These are phyloP conservation scores for Cinara cedri DNA, from an alignment of 2,888 invertebrate species.

Conservation along the genomic window DNA sequence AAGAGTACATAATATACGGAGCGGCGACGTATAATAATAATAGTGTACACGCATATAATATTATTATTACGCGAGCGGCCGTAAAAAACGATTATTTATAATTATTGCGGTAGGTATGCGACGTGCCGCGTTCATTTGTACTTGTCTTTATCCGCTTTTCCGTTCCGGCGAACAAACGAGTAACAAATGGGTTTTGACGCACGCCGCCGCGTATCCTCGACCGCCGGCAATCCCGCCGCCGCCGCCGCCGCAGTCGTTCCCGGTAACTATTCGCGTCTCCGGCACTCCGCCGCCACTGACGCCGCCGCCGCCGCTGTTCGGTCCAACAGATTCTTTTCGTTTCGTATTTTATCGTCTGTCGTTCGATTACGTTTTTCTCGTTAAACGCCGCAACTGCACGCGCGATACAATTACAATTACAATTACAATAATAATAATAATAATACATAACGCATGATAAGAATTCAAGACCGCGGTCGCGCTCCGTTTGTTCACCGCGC, in stretches of 20 bases:
- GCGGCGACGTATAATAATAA: too few species aligned
- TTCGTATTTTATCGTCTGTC: too few species aligned
- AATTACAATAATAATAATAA: constrained; percentile 12
- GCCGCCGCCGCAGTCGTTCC: not conserved
- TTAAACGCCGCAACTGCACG: not conserved
- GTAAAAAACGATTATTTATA: constrained; percentile 12
- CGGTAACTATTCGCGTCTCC: not conserved
- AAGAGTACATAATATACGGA: too few species aligned
- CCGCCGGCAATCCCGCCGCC: not conserved
- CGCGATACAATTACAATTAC: not conserved
- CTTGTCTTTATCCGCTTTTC: constrained; percentile 27
- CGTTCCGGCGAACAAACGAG: constrained; percentile 19
- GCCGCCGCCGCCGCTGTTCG: not conserved
- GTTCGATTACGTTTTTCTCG: too few species aligned
- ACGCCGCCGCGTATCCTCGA: constrained; percentile 3
- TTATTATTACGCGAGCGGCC: too few species aligned
- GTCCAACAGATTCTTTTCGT: not conserved
- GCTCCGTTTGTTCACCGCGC: too few species aligned
- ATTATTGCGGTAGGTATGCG: constrained; percentile 16
- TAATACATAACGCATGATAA: too few species aligned
- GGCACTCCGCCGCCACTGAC: not conserved
- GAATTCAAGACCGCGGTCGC: not conserved
- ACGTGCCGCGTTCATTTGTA: not conserved
- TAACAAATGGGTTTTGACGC: constrained; percentile 47
- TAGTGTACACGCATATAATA: too few species aligned